Base-by-base conservation (phyloP, 2,888 invertebrate species). In the Pollenia labialis region DNA sequence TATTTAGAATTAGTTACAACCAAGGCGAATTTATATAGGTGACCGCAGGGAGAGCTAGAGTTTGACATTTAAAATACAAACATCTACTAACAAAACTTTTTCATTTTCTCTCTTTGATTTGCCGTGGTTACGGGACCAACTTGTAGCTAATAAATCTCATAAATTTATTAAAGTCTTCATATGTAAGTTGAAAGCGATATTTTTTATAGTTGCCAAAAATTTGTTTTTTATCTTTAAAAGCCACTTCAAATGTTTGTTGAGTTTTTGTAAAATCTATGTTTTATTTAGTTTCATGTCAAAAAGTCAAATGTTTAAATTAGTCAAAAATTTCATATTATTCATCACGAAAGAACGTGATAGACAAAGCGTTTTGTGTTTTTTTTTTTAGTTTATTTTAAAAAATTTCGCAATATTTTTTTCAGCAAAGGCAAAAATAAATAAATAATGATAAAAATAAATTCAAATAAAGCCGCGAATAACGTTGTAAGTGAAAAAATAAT, bases 291-390 rank as follows among this genome's bases (percentile, higher is more conserved):
- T 69, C 23, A 62, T 23, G 54, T 64, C 68, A 23, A 76, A 58
- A 69, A 82, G 68, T 62, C 54, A 54, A 72, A 66, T 74, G 81
- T 32, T 48, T 66, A 14, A 9, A 48, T 81, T 56, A 81, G 46
- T 56, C 46, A 76, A 83, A 32, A 54, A 52, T 75, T 82, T 82
- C 14, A 48, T 69, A 76, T 46, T 76, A 60, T 76, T 79, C 60
- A 82, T 79, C 85, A 86, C 85, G 85, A 74, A 72, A 75, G 69
- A 86, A 82, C 85, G 85, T 86, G 85, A 86, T 79, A 71, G 62
- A 79, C 82, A 80, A 69, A 80, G 52, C 48, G n/a, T 81, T 58
- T 60, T 80, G 4, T 54, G 32, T 54, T 11, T 48, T 50, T 60
- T 69, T 42, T 16, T 58, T 16, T 50, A 52, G n/a, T 54, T 66